Conservation (phyloP, 2,113 vertebrate species). For the Mesembrinibis cayennensis region DNA sequence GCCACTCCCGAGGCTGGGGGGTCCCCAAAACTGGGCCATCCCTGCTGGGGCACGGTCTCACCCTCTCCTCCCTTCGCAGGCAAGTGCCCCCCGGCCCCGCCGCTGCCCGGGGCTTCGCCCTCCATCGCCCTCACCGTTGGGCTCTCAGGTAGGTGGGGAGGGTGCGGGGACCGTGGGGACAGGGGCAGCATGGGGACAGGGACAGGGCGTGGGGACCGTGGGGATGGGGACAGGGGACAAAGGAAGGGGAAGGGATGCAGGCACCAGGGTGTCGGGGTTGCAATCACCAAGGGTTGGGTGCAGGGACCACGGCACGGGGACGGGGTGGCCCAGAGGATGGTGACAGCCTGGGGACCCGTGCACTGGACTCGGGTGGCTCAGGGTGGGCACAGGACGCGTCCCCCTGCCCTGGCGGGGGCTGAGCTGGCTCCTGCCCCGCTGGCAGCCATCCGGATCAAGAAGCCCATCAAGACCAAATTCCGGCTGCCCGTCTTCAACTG, state of each 20-base stretch:
- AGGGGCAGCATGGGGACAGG: too few species aligned
- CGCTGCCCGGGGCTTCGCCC: constrained; percentile 85
- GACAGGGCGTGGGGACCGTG: background rate
- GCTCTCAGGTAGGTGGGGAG: constrained; percentile 82
- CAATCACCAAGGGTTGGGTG: background rate
- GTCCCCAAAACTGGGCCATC: background rate
- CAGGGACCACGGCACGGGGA: rapidly evolving
- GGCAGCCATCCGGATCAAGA: constrained; percentile 97
- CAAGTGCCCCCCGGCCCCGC: constrained; percentile 80
- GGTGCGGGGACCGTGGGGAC: background rate
- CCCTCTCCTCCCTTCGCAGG: constrained; percentile 61
- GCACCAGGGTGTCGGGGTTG: background rate
- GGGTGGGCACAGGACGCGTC: background rate
- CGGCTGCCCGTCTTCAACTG: constrained; percentile 96
- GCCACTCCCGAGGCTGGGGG: background rate
- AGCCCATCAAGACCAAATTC: constrained; percentile 98
- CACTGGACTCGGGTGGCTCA: rapidly evolving
- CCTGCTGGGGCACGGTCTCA: background rate
- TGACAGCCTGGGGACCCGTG: background rate
- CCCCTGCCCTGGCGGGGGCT: rapidly evolving
- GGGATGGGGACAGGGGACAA: background rate
- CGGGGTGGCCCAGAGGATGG: background rate
- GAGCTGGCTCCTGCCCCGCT: background rate
- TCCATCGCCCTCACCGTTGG: constrained; percentile 89
- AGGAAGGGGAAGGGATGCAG: background rate